Conservation (phyloP, 2,888 invertebrate species). For the Apamea anceps region DNA sequence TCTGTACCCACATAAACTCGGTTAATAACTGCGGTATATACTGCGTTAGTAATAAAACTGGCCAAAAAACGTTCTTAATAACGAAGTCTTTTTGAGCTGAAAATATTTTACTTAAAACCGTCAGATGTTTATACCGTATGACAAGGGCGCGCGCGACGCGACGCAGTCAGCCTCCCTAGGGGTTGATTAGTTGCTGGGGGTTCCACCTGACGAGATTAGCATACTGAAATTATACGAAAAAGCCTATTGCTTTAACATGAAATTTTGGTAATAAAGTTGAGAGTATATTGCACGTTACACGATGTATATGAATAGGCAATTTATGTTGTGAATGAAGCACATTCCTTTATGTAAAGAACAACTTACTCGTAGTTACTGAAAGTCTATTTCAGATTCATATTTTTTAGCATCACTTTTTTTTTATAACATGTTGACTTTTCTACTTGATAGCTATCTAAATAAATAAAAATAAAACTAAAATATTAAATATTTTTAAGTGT, state of each 20-base stretch:
- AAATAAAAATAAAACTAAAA: no score
- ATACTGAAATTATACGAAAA: conserved; percentile 80
- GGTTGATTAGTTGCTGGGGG: conserved; percentile 67
- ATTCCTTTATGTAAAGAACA: conserved; percentile 4
- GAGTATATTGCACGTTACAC: conserved; percentile 49
- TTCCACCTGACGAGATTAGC: conserved; percentile 78
- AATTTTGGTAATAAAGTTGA: conserved; percentile 62
- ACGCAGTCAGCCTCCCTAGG: conserved; percentile 51
- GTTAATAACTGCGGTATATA: conserved; percentile 21
- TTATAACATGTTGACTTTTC: no score
- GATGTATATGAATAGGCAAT: conserved; percentile 38
- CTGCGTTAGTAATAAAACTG: conserved; percentile 38
- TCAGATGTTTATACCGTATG: conserved; percentile 59
- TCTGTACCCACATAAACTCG: background rate
- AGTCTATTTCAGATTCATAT: background rate
- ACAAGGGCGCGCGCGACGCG: conserved; percentile 59
- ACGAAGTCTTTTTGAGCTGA: conserved; percentile 46
- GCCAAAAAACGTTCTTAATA: conserved; percentile 33
- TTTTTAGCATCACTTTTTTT: no score
- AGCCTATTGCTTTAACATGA: conserved; percentile 67
- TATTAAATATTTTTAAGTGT: no score
- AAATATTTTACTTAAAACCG: conserved; percentile 47
- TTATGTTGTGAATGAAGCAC: conserved; percentile 13
- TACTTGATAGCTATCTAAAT: no score
- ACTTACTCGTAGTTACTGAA: background rate